These are phyloP conservation scores for Leucophenga maculata DNA, from an alignment of 2,888 invertebrate genomes.

Conservation along the genomic window DNA sequence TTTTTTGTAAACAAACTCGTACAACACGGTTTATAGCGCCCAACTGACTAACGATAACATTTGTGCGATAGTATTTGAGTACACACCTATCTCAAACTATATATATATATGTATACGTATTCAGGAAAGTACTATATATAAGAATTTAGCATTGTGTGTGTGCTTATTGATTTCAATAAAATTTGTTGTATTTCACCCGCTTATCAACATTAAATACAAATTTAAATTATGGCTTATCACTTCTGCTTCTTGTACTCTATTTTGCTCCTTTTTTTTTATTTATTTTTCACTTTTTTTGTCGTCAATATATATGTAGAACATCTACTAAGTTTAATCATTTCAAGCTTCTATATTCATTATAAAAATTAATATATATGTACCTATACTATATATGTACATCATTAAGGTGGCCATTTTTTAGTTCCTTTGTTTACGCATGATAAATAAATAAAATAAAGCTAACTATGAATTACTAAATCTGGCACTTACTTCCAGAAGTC, in stretches of 20 bases:
- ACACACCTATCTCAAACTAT: not conserved
- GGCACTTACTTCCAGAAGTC: too few relatives aligned
- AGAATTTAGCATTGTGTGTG: not conserved
- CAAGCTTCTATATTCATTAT: too few relatives aligned
- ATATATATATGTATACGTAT: constrained; percentile 5
- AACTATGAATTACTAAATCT: too few relatives aligned
- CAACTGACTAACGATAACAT: constrained; percentile 6
- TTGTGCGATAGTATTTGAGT: not conserved
- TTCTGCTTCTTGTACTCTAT: constrained; percentile 26
- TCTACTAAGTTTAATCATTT: too few relatives aligned
- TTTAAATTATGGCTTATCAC: constrained; percentile 64
- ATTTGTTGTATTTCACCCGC: constrained; percentile 45
- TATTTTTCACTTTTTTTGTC: constrained; percentile 1
- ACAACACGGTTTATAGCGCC: not conserved
- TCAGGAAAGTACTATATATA: not conserved
- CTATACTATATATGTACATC: too few relatives aligned
- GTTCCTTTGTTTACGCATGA: too few relatives aligned
- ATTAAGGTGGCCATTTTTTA: too few relatives aligned
- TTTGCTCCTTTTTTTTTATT: not conserved
- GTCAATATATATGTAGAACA: not conserved
- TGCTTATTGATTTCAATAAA: constrained; percentile 38
- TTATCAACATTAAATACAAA: constrained; percentile 62
- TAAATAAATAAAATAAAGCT: too few relatives aligned
- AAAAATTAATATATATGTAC: too few relatives aligned
- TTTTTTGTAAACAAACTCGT: too few relatives aligned